Percentiles rank a stretch among this genome's conserved stretches.
Conservation (phyloP, 2,888 invertebrate species). For the Tyria jacobaeae region DNA sequence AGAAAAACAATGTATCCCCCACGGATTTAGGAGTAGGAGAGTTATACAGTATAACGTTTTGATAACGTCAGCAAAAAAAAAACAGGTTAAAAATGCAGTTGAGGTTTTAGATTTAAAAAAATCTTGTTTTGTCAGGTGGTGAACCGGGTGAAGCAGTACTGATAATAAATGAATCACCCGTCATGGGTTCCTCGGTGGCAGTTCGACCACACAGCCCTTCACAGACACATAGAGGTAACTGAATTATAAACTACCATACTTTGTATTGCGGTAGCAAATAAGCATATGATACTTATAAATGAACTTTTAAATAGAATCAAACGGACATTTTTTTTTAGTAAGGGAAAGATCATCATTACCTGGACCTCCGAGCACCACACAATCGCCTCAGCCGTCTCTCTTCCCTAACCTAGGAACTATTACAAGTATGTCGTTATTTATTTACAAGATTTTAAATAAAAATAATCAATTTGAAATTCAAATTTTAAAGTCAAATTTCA, state of each 20-base stretch:
- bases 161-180: slow-evolving; percentile 82
- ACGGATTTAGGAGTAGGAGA: too few species aligned
- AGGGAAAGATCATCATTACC: slow-evolving; percentile 80
- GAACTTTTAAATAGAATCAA: too few species aligned
- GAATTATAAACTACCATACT: not conserved
- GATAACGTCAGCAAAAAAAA: too few species aligned
- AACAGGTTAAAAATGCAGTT: too few species aligned
- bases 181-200: slow-evolving; percentile 69
- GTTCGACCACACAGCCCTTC: slow-evolving; percentile 80
- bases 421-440: slow-evolving; percentile 61
- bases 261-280: not conserved
- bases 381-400: slow-evolving; percentile 70
- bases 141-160: slow-evolving; percentile 84
- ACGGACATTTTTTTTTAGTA: slow-evolving; percentile 53
- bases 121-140: slow-evolving; percentile 66
- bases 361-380: slow-evolving; percentile 67
- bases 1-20: too few species aligned
- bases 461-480: too few species aligned
- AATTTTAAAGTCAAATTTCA: too few species aligned
- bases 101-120: too few species aligned
- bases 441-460: too few species aligned
- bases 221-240: slow-evolving; percentile 70
- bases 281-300: too few species aligned
- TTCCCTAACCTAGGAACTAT: slow-evolving; percentile 79
- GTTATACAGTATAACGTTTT: too few species aligned